phyloP scores from a whole-genome alignment of 2,888 invertebrate species.

The Lobophora halterata region DNA sequence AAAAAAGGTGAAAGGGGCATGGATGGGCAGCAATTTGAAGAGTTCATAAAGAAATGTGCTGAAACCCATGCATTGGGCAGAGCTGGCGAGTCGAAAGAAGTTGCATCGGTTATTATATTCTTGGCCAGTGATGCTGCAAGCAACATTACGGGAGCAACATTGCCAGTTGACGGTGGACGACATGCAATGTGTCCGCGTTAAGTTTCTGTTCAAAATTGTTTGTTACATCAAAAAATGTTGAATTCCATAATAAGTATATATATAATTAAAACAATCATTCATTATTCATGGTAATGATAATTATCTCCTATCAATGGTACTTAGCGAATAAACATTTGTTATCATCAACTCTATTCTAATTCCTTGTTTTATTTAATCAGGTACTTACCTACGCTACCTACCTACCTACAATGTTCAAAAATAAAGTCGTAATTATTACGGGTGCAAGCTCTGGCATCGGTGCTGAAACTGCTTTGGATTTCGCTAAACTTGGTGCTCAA shows the following conservation, averaged over 20 bases:
- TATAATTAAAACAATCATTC: too few species aligned
- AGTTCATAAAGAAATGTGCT: slow-evolving; percentile 90
- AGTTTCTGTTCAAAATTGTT: too few species aligned
- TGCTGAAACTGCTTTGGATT: slow-evolving; percentile 82
- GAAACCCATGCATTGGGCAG: slow-evolving; percentile 94
- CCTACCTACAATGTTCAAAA: slow-evolving; percentile 52
- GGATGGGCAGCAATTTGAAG: slow-evolving; percentile 87
- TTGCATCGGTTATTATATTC: slow-evolving; percentile 93
- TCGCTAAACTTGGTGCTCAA: slow-evolving; percentile 81
- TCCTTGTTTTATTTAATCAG: slow-evolving; percentile 25
- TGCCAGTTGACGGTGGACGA: slow-evolving; percentile 94
- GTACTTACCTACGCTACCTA: too few species aligned
- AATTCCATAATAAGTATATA: too few species aligned
- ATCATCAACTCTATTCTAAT: too few species aligned
- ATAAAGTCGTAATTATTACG: slow-evolving; percentile 79
- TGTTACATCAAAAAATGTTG: too few species aligned
- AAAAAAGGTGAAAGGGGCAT: slow-evolving; percentile 85
- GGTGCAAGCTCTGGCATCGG: slow-evolving; percentile 87
- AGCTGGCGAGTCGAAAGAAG: slow-evolving; percentile 90
- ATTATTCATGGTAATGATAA: too few species aligned
- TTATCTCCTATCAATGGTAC: too few species aligned
- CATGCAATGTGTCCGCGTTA: slow-evolving; percentile 93
- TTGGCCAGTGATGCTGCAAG: slow-evolving; percentile 92
- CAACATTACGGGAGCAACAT: slow-evolving; percentile 90
- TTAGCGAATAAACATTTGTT: too few species aligned